Base-by-base conservation (phyloP, 2,113 vertebrate species). In the Dipodomys merriami region DNA sequence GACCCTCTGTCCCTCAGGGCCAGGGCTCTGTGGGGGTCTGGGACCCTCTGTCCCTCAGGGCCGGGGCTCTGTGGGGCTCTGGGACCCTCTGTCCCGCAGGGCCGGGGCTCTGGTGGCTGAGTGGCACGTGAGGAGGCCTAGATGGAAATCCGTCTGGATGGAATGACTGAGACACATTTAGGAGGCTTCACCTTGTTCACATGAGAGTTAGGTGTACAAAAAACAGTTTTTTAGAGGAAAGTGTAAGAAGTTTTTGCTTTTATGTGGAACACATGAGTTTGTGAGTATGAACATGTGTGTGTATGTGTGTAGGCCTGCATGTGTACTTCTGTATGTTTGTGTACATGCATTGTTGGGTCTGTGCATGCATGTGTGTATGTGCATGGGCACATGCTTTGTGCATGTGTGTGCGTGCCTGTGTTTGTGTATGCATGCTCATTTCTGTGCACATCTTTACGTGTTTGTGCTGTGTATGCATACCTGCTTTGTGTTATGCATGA, bases 111-210 rank as follows among this genome's bases (percentile, higher is more conserved):
- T 64, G 64, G 2, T 9, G 23, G 30, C 49, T 33, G 13, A 67
- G 29, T 19, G 25, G 1, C 12, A 5, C 4, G 6, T 27, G 67
- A 2, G 57, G 16, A 27, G 19, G 23, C 5, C 1, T 11, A 3
- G n/a, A 1, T 0, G 29, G 29, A 7, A 1, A 1, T 9, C 25
- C 60, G 16, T 27, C 62, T 0, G 2, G 39, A 4, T 11, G 33
- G 3, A 16, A 16, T 9, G 49, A 49, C 49, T 16, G 53, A 16
- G 16, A 57, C 53, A 57, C 4, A 5, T 13, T 57, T 18, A 18
- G 53, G 53, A 57, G 53, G 15, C 16, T 57, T 57, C 53, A 57
- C 53, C 53, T 57, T 18, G 15, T 16, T 18, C 53, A 57, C 16
- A 16, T 57, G 53, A 57, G 18, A 39, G 16, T 69, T 57, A 29